phyloP scores from a whole-genome alignment of 2,888 invertebrate species.

The Acronicta alni region DNA sequence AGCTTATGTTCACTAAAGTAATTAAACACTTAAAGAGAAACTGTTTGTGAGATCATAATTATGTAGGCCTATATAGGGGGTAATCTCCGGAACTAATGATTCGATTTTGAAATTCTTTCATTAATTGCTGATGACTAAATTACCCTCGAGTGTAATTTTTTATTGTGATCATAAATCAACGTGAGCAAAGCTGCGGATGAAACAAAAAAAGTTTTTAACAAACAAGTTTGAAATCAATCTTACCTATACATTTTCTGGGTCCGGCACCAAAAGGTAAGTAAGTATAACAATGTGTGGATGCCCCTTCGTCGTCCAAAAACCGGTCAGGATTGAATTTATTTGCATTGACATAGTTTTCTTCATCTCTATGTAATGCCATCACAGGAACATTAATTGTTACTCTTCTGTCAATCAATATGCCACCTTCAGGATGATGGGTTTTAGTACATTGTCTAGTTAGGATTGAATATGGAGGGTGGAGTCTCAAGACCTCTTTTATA shows the following conservation, averaged over 20 bases:
- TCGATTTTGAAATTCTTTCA: too few species aligned
- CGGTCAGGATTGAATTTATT: conserved; percentile 78
- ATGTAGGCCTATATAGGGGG: too few species aligned
- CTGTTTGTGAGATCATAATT: too few species aligned
- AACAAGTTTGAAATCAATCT: conserved; percentile 50
- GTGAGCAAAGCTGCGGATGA: too few species aligned
- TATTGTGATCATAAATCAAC: too few species aligned
- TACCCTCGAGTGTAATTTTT: too few species aligned
- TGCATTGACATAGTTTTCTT: conserved; percentile 73
- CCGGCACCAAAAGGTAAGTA: conserved; percentile 84
- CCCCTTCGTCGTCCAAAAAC: conserved; percentile 68
- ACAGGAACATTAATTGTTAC: conserved; percentile 79
- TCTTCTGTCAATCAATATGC: conserved; percentile 75
- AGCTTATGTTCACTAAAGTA: too few species aligned
- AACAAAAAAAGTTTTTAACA: too few species aligned
- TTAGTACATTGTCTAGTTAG: conserved; percentile 80
- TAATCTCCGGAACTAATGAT: too few species aligned
- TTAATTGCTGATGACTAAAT: too few species aligned
- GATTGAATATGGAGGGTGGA: conserved; percentile 80
- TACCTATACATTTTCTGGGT: conserved; percentile 83
- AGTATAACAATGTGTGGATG: conserved; percentile 65
- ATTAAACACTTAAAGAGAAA: too few species aligned
- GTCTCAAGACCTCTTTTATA: conserved; percentile 80
- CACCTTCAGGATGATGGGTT: conserved; percentile 74
- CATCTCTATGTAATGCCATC: conserved; percentile 78